Conservation (phyloP, 2,113 vertebrate species). For the Actenoides lindsayi region DNA sequence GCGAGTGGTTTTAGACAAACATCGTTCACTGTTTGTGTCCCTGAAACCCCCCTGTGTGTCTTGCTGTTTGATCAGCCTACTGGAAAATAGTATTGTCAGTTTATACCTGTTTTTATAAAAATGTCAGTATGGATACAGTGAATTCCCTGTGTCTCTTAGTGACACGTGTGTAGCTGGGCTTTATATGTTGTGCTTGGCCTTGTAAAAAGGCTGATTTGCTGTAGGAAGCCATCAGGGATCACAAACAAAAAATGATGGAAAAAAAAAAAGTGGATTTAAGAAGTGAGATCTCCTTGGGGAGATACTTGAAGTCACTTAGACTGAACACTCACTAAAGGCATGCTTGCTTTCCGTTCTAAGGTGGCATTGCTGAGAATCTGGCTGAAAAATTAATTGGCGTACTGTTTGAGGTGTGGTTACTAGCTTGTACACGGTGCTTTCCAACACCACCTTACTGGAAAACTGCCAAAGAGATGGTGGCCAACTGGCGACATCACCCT, state of each 20-base stretch:
- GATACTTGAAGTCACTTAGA: neutral
- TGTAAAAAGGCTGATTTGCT: neutral
- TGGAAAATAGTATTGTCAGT: neutral
- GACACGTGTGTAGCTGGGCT: rapidly evolving
- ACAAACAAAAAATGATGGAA: neutral
- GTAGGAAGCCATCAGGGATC: neutral
- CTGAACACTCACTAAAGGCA: neutral
- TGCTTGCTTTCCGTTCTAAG: conserved; percentile 71
- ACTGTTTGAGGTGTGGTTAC: conserved; percentile 94
- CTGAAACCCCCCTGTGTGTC: neutral
- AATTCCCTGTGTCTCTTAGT: neutral
- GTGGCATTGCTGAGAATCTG: conserved; percentile 92
- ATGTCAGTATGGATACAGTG: neutral
- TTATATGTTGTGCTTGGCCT: neutral
- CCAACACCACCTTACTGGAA: conserved; percentile 97
- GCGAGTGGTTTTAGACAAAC: neutral
- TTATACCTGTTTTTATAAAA: neutral
- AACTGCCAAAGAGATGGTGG: conserved; percentile 95
- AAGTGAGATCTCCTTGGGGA: neutral
- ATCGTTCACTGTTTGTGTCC: neutral
- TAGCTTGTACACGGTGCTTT: conserved; percentile 92
- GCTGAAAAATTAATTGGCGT: conserved; percentile 93
- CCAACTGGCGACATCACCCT: conserved; percentile 96
- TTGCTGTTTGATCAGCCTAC: neutral
- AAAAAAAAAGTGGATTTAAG: neutral